Evolutionary conservation across 2,797 vertebrate species (phyloP).

Genomic region (Pseudochaenichthys georgianus): DNA sequence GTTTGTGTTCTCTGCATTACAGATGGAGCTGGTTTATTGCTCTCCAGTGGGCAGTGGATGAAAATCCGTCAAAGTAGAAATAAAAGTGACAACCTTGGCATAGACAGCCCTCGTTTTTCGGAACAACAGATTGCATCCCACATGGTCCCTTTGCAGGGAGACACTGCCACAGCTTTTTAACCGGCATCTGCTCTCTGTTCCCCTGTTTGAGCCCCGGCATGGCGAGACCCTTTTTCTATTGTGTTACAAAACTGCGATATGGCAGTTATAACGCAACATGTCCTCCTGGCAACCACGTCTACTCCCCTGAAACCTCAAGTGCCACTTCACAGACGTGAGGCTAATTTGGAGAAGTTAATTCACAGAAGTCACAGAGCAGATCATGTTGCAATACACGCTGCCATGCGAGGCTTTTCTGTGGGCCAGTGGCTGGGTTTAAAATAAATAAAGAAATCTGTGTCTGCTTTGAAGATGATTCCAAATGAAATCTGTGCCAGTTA

Average conservation of each 20-base stretch:
- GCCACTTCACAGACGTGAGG: constrained; percentile 74
- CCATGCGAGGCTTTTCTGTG: constrained; percentile 44
- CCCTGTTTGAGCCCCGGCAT: constrained; percentile 61
- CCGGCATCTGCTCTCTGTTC: constrained; percentile 75
- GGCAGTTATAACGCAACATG: constrained; percentile 66
- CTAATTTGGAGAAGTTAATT: constrained; percentile 67
- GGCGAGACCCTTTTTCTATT: constrained; percentile 62
- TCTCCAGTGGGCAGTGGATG: constrained; percentile 54
- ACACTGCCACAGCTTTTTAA: constrained; percentile 64
- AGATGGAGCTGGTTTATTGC: constrained; percentile 48
- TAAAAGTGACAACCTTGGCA: constrained; percentile 79
- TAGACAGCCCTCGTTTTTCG: constrained; percentile 20
- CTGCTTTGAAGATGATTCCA: constrained; percentile 78
- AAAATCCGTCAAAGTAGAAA: constrained; percentile 61
- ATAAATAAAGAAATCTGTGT: constrained; percentile 20
- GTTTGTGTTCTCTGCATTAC: constrained; percentile 42
- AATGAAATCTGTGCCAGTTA: constrained; percentile 71
- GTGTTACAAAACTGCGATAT: constrained; percentile 70
- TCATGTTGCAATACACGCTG: constrained; percentile 64
- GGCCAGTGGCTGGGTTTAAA: constrained; percentile 43
- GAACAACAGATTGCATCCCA: constrained; percentile 80
- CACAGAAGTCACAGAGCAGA: constrained; percentile 59
- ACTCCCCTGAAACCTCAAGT: constrained; percentile 53
- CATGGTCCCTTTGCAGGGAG: constrained; percentile 70
- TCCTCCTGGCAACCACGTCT: constrained; percentile 51